Evolutionary conservation across 2,797 vertebrate genomes (phyloP).

Genomic region (Catamblyrhynchus diadema): DNA sequence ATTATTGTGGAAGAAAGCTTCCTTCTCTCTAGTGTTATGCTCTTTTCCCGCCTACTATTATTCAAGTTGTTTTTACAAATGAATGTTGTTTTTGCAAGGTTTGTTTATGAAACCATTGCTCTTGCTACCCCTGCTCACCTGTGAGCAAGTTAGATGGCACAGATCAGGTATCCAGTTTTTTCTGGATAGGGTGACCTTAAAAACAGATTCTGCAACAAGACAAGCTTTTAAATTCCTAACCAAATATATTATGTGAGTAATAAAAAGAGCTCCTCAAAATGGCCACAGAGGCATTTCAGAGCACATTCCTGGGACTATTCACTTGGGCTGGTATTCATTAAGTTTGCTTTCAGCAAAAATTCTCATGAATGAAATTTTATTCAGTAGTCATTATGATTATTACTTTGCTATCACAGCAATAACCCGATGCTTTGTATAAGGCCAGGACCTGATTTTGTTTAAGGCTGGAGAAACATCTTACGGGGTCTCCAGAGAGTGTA

Average conservation of each 20-base stretch:
- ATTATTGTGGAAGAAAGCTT: not conserved
- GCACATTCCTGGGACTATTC: constrained; percentile 43
- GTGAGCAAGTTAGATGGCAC: not conserved
- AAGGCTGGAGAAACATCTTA: constrained; percentile 11
- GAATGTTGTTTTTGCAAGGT: not conserved
- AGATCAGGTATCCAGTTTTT: not conserved
- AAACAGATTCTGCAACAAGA: constrained; percentile 27
- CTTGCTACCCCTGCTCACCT: not conserved
- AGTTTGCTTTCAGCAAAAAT: constrained; percentile 49
- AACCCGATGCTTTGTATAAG: not conserved
- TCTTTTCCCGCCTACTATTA: not conserved
- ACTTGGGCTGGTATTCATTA: constrained; percentile 43
- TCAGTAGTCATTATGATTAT: constrained; percentile 43
- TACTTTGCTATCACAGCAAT: not conserved
- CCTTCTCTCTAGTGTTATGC: not conserved
- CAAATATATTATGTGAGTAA: constrained; percentile 38
- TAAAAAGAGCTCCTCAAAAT: constrained; percentile 59
- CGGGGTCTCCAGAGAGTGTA: not conserved
- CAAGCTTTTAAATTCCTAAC: constrained; percentile 46
- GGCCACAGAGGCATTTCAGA: constrained; percentile 49
- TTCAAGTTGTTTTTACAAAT: constrained; percentile 2
- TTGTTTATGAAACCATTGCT: not conserved
- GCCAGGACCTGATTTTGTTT: constrained; percentile 4
- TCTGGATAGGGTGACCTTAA: constrained; percentile 16
- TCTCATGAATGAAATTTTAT: constrained; percentile 58